Conservation (phyloP, 1,140 invertebrate genomes). For the Drosophila kohkoa region DNA sequence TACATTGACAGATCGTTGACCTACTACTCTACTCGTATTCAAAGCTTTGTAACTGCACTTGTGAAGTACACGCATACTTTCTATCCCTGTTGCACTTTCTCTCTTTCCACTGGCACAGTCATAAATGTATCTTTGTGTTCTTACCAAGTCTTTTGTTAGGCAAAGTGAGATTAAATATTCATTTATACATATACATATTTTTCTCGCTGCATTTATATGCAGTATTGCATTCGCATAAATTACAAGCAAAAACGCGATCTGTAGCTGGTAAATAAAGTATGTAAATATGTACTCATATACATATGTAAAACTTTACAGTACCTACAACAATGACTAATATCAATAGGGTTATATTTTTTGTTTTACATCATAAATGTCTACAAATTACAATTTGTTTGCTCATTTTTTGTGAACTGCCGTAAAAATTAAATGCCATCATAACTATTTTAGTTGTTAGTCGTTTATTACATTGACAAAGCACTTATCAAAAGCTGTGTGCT, state of each 20-base stretch:
- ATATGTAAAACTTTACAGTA: neutral
- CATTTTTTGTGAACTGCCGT: no score
- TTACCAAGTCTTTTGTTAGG: neutral
- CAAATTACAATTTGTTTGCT: no score
- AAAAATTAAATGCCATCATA: no score
- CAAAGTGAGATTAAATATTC: neutral
- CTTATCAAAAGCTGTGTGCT: no score
- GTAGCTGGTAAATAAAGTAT: slow-evolving; percentile 14
- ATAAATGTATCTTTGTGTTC: neutral
- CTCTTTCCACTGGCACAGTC: neutral
- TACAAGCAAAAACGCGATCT: slow-evolving; percentile 16
- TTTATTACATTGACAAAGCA: no score
- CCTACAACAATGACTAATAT: no score
- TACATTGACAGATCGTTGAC: slow-evolving; percentile 36
- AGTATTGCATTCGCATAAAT: slow-evolving; percentile 37
- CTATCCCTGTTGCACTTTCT: slow-evolving; percentile 4
- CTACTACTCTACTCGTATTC: slow-evolving; percentile 1
- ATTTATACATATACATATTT: neutral
- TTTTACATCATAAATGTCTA: no score
- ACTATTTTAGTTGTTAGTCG: no score
- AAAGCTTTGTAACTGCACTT: slow-evolving; percentile 14
- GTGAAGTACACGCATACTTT: slow-evolving; percentile 4
- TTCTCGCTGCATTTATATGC: slow-evolving; percentile 9
- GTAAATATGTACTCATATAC: neutral
- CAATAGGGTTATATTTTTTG: no score